Percentiles rank a stretch among this genome's conserved stretches.
These are phyloP conservation scores for Galaxias olidus DNA, from an alignment of 2,797 vertebrate species.

Conservation along the genomic window DNA sequence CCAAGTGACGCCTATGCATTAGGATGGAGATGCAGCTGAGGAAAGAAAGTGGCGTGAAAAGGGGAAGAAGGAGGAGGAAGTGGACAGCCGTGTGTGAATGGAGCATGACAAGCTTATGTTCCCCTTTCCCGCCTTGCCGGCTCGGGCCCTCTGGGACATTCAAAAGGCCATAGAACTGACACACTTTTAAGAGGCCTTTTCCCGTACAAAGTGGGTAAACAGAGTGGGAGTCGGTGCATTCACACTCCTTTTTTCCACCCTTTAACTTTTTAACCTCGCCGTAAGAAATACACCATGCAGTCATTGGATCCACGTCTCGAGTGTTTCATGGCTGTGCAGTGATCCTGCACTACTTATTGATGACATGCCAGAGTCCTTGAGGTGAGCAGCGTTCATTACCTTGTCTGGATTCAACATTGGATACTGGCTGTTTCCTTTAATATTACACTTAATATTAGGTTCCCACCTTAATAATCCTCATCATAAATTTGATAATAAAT, in stretches of 20 bases:
- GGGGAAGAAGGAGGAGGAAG: no score
- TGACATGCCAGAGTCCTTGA: not conserved
- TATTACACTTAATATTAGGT: no score
- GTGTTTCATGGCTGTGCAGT: not conserved
- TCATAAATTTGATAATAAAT: no score
- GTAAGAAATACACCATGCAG: not conserved
- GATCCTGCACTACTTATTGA: slow-evolving; percentile 4
- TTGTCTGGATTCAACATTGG: not conserved
- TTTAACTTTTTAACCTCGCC: not conserved
- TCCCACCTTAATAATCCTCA: no score
- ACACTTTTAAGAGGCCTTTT: not conserved
- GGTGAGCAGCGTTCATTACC: not conserved
- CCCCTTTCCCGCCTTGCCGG: no score
- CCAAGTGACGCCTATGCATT: no score
- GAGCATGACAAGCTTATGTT: no score
- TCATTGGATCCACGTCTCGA: not conserved
- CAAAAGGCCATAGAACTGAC: not conserved
- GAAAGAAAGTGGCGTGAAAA: no score
- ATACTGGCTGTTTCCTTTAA: not conserved
- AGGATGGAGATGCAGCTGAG: no score
- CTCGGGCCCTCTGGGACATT: not conserved
- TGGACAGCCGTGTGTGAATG: no score
- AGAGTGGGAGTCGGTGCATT: not conserved
- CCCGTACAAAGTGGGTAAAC: no score
- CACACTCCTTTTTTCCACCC: not conserved